Percentiles rank a stretch among this genome's conserved stretches.
phyloP scores from a whole-genome alignment of 2,888 invertebrate genomes.

The Patella pellucida region DNA sequence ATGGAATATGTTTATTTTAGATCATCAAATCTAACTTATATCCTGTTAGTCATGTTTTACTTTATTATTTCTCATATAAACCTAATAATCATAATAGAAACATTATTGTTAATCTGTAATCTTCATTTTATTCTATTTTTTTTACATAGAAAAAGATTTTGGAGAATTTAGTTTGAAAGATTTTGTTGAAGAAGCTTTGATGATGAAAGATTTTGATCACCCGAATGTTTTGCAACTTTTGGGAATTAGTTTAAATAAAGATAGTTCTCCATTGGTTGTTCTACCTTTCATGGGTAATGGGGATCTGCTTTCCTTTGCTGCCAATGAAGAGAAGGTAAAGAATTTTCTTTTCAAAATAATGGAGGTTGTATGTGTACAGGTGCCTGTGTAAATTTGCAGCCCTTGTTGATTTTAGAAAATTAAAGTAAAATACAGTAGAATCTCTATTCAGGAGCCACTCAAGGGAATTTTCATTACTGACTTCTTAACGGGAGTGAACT shows the following conservation, averaged over 20 bases:
- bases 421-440: too few relatives aligned
- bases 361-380: too few relatives aligned
- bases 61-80: too few relatives aligned
- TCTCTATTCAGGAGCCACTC: too few relatives aligned
- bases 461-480: too few relatives aligned
- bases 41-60: too few relatives aligned
- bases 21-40: too few relatives aligned
- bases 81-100: not conserved
- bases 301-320: slow-evolving; percentile 67
- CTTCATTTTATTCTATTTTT: not conserved
- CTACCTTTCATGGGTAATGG: slow-evolving; percentile 73
- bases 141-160: slow-evolving; percentile 15
- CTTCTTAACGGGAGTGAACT: too few relatives aligned
- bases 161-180: slow-evolving; percentile 32
- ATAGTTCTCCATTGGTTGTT: slow-evolving; percentile 72
- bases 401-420: too few relatives aligned
- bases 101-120: not conserved
- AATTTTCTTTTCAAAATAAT: not conserved
- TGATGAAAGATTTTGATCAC: slow-evolving; percentile 73
- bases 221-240: slow-evolving; percentile 71
- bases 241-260: slow-evolving; percentile 69
- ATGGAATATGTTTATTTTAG: too few relatives aligned
- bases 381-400: too few relatives aligned
- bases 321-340: slow-evolving; percentile 60
- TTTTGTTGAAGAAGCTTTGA: slow-evolving; percentile 72